Base-by-base conservation (phyloP, 1,140 invertebrate genomes). In the Cataglyphis hispanica region DNA sequence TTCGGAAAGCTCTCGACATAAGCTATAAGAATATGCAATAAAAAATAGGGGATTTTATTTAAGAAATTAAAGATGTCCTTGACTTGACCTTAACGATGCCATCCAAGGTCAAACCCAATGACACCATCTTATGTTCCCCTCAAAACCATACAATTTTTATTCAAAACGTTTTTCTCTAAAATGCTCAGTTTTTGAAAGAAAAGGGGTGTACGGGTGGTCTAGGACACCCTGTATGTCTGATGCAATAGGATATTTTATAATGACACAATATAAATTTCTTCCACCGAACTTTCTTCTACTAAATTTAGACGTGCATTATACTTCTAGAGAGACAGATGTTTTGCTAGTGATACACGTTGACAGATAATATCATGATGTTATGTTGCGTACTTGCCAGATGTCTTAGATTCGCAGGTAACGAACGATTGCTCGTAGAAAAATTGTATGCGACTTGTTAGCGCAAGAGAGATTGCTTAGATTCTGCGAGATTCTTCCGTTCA, bases 371-470 rank as follows among this genome's bases (percentile, higher is more conserved):
- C 76, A 72, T 43, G 66, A 31, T 53, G 46, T 56, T 60, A 53
- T 64, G 70, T 46, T 46, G 11, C 13, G 37, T 64, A 56, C 46
- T 75, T 64, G 78, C 77, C 80, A 85, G 72, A 87, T 85, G 86
- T 87, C 72, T 72, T 40, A 60, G 50, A 61, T 10, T 34, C 16
- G 37, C 11, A 19, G 13, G 25, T n/a, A 75, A 75, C 31, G 69
- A 64, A 61, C 27, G 31, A 74, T 53, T 31, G 76, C 10, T 58
- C 50, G 25, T 37, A 61, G 40, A 31, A 43, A 53, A 43, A 43
- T 66, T 34, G 60, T 40, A n/a, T 58, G 56, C 74, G 1, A 78
- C n/a, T 78, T 66, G 66, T 53, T 78, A 50, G 31, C 61, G n/a
- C 76, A 13, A 46, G 40, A 27, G 40, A 31, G 10, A 50, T 40